Evolutionary conservation across 2,888 invertebrate genomes (phyloP), one percentile per base, ranked within the genome.

Genomic region (Chouioia cunea): DNA sequence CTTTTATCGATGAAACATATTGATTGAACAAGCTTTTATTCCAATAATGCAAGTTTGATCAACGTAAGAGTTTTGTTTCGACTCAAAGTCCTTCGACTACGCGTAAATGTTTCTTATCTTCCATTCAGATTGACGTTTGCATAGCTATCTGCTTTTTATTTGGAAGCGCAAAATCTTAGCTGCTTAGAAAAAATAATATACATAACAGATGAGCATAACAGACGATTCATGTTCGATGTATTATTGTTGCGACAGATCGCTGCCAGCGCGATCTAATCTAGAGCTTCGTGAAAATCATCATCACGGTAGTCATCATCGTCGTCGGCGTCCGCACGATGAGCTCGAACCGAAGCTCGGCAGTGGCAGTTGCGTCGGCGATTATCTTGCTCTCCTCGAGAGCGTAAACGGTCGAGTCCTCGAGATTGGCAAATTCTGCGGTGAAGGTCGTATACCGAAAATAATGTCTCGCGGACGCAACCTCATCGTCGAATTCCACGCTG

Each of bases 361-460:
- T 59, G 50, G 52, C 48, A 68, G 58, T 56, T 82, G 82, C 76
- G 78, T 79, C 0, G 80, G 82, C 48, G 82, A 82, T 66, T 82
- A 82, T 50, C 73, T 82, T 12, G 77, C 80, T 1, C 66, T 82
- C 0, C 62, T 81, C 52, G 82, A 82, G 65, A 79, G 79, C 70
- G 75, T 81, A 4, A 77, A 80, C 70, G 81, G 81, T 0, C 76
- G 76, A 4, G 74, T 81, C n/a, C 56, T 79, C 0, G 82, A 82
- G 58, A 80, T 82, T 20, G 77, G 79, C 0, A 78, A 77, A 62
- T 82, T 82, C 70, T 82, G 82, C 74, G 82, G 82, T 18, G 77
- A 77, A 54, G 82, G 82, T 22, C 78, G 77, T 44, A 75, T 82
- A 15, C 82, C 82, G 4, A 79, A 79, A 43, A 80, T 82, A 20